phyloP scores from a whole-genome alignment of 2,888 invertebrate genomes.

The Drosophila fungiperda region DNA sequence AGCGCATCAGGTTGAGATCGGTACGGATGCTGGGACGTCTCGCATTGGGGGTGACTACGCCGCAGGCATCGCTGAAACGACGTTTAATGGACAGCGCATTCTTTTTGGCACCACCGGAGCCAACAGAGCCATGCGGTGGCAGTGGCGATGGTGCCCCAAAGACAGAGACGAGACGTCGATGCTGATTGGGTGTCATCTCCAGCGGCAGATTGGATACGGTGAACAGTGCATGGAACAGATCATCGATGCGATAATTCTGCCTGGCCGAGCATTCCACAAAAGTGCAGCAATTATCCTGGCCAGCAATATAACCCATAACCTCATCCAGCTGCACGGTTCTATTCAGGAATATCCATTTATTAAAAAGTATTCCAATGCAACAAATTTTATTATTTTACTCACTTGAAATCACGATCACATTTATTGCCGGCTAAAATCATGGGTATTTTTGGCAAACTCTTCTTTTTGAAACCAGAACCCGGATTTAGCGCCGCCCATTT shows the following conservation, averaged over 20 bases:
- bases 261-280: constrained; percentile 94
- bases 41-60: constrained; percentile 95
- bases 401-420: constrained; percentile 93
- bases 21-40: constrained; percentile 94
- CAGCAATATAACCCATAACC: constrained; percentile 91
- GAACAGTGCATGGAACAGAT: constrained; percentile 93
- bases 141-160: constrained; percentile 92
- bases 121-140: constrained; percentile 89
- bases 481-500: constrained; percentile 90
- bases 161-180: constrained; percentile 91
- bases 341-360: constrained; percentile 27
- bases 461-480: constrained; percentile 87
- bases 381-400: constrained; percentile 37
- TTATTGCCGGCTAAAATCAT: constrained; percentile 96
- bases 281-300: constrained; percentile 91
- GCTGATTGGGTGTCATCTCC: constrained; percentile 96
- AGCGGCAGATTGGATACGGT: constrained; percentile 92
- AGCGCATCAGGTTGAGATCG: constrained; percentile 94
- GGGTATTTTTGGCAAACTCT: constrained; percentile 90
- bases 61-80: constrained; percentile 93
- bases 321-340: constrained; percentile 92
- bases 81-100: constrained; percentile 93
- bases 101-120: constrained; percentile 88
- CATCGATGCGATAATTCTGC: constrained; percentile 92
- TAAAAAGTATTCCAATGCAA: neutral